A percentile compares a stretch with the other conserved stretches of the same genome.
Evolutionary conservation across 2,797 vertebrate genomes (phyloP).

Genomic region (Parauchenoglanis ngamensis): DNA sequence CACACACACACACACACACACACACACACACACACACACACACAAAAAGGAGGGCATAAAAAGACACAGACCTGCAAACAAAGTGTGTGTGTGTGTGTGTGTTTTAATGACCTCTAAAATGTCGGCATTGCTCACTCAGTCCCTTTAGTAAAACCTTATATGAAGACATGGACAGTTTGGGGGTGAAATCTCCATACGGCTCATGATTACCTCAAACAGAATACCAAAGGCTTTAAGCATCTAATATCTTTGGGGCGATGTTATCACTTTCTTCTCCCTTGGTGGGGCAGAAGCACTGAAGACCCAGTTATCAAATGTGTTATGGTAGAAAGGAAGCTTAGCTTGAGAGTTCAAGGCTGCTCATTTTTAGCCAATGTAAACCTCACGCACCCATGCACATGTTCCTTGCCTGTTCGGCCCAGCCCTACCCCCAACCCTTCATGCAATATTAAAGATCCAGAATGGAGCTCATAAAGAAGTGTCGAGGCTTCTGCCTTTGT

Average conservation of each 20-base stretch:
- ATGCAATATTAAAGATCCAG: constrained; percentile 99
- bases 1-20: constrained; percentile 24
- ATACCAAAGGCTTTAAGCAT: constrained; percentile 2
- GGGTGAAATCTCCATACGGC: background rate
- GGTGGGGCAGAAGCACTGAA: constrained; percentile 4
- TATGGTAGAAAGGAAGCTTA: background rate
- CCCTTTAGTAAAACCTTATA: background rate
- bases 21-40: constrained; percentile 13
- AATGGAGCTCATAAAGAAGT: constrained; percentile 97
- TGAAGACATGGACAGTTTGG: background rate
- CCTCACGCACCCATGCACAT: constrained; percentile 40
- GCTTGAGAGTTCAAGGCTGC: constrained; percentile 14
- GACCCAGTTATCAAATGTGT: constrained; percentile 35
- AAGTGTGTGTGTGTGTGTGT: background rate
- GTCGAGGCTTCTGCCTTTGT: constrained; percentile 93
- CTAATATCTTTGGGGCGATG: background rate
- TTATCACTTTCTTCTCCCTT: background rate
- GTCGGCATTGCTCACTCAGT: background rate
- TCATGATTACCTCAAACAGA: background rate
- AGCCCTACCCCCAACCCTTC: constrained; percentile 70
- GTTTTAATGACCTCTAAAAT: background rate
- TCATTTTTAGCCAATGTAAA: constrained; percentile 43
- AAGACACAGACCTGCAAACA: constrained; percentile 3
- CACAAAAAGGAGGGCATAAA: background rate
- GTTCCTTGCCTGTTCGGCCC: constrained; percentile 17